Evolutionary conservation across 2,888 invertebrate species (phyloP), one percentile per base, ranked within the genome.

Genomic region (Cistogaster globosa): DNA sequence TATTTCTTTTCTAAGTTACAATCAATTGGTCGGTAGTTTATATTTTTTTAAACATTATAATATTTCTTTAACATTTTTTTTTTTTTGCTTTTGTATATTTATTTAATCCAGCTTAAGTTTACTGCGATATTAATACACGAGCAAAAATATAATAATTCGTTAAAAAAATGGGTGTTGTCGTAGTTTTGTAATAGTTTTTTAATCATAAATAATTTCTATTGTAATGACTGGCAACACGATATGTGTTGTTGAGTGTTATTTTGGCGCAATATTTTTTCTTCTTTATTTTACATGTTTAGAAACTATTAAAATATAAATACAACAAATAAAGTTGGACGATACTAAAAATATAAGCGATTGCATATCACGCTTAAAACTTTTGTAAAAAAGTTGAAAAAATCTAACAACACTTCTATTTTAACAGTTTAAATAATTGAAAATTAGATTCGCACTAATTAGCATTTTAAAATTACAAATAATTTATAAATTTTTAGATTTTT

Each of bases 151-250:
- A 51, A 48, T 26, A n/a, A 42, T 12, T 74, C 68, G 57, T 83
- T 78, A 60, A 6, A 53, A 78, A 83, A 83, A 60, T 78, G 83
- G 83, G 78, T 78, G 83, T 78, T 68, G 78, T 67, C 78, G 72
- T 62, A 38, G 72, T 83, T 78, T 78, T 83, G 83, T 78, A 83
- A 83, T 68, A 62, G 67, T 74, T 67, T 68, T 83, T 60, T 65
- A 76, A 76, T 76, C 69, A 69, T 42, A 32, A 69, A 57, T 65
- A 76, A 76, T 76, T 82, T 76, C 65, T 76, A 55, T 71, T 76
- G 48, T 82, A 77, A 83, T 77, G 65, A 65, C 76, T 58, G 26
- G 18, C 32, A 77, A 71, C 76, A 83, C 82, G 77, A 77, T 77
- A 83, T 65, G 12, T 75, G 51, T 76, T 65, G 51, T n/a, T 53